Evolutionary conservation across 2,888 invertebrate genomes (phyloP), one percentile per base, ranked within the genome.

Genomic region (Cenopis cana): DNA sequence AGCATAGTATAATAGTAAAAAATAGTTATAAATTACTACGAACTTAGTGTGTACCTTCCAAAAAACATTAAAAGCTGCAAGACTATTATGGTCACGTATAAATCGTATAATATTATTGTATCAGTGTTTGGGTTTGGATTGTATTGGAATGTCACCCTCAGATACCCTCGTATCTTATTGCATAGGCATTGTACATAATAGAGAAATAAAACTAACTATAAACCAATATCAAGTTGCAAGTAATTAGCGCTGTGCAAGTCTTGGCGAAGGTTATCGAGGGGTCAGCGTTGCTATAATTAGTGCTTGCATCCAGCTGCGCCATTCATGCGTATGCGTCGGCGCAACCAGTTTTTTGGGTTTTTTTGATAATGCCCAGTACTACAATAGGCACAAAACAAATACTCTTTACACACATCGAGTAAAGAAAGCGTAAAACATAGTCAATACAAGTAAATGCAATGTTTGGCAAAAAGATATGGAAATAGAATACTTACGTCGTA

Each of bases 231-330:
- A 49, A 60, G 52, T 70, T 33, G 24, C 59, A 70, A 54, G 36
- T 70, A 70, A 70, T 70, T 70, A 70, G 65, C n/a, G 46, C 57
- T 64, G 64, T 38, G 41, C 60, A 54, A 66, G 65, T 70, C 65
- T 65, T 66, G 70, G 60, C 75, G 79, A 74, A 79, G 86, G 86
- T 84, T 87, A 88, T 87, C 87, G 71, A 14, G 59, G 75, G 85
- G 83, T 85, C 85, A 80, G 78, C 78, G 76, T 77, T 76, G 83
- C 87, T 88, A 88, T 87, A 85, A 87, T 88, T 88, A 87, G 85
- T 77, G 66, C 76, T 74, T 65, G 78, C 81, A 76, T 78, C 77
- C 83, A 77, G 79, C 79, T 82, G 83, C 77, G 68, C 80, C 81
- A 80, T 84, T 86, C 85, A 86, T 81, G 78, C 75, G 74, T 77